A percentile compares a stretch with the other conserved stretches of the same genome.
Evolutionary conservation across 2,888 invertebrate genomes (phyloP).

Genomic region (Epinotia nisella): DNA sequence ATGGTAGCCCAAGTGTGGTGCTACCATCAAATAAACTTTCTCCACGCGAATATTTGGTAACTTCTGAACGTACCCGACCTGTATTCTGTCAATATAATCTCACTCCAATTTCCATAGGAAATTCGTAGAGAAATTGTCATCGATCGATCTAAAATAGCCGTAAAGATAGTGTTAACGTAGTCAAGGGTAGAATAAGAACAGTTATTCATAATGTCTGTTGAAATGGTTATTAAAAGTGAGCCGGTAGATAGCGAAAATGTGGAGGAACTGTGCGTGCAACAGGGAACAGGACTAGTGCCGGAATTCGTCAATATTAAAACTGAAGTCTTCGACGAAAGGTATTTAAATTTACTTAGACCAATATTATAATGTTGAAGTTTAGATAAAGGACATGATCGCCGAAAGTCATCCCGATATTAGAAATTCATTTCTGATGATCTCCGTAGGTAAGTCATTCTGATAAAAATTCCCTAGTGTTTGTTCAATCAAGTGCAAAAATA

Average conservation of each 20-base stretch:
- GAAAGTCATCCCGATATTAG: too few species aligned
- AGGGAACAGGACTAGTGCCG: neutral
- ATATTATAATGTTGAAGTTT: too few species aligned
- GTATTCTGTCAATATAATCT: constrained; percentile 16
- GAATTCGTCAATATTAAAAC: constrained; percentile 50
- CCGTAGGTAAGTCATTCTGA: too few species aligned
- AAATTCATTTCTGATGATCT: too few species aligned
- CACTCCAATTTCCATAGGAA: constrained; percentile 26
- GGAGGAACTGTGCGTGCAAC: constrained; percentile 23
- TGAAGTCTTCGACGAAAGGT: constrained; percentile 46
- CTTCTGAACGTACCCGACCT: constrained; percentile 5
- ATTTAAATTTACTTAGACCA: neutral
- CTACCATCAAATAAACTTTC: too few species aligned
- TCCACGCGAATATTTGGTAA: neutral
- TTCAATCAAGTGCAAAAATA: too few species aligned
- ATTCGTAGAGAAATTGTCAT: constrained; percentile 3
- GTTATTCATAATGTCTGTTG: constrained; percentile 23
- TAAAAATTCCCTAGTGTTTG: too few species aligned
- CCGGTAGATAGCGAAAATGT: constrained; percentile 33
- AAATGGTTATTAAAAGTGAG: constrained; percentile 19
- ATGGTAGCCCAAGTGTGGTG: too few species aligned
- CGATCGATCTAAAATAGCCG: neutral
- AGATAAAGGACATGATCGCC: too few species aligned
- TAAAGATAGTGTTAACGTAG: neutral
- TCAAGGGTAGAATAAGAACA: neutral